A percentile compares a stretch with the other conserved stretches of the same genome.
Conservation (phyloP, 2,113 vertebrate genomes). For the Carassius auratus region DNA sequence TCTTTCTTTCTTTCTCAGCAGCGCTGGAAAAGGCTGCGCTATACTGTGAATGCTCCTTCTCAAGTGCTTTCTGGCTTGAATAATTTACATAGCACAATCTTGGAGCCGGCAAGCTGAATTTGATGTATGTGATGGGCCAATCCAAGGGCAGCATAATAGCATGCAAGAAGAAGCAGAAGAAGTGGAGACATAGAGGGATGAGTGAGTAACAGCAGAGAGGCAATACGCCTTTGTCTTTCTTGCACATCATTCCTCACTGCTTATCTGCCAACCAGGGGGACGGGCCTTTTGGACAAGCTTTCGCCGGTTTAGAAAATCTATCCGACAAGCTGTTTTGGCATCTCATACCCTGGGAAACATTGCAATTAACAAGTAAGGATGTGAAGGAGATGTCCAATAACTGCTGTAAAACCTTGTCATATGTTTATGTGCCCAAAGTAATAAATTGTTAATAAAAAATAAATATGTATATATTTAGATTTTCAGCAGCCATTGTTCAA, state of each 20-base stretch:
- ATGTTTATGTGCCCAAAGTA: not conserved
- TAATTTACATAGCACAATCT: too few relatives aligned
- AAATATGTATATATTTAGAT: too few relatives aligned
- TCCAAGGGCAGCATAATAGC: conserved; percentile 31
- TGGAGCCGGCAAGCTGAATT: conserved; percentile 13
- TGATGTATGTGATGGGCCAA: conserved; percentile 34
- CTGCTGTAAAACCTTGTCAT: not conserved
- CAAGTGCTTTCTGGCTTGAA: conserved; percentile 27
- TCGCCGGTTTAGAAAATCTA: conserved; percentile 44
- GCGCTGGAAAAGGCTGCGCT: not conserved
- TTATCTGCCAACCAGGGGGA: conserved; percentile 38
- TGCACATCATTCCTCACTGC: conserved; percentile 26
- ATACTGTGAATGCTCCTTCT: conserved; percentile 7
- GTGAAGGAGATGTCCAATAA: conserved; percentile 24
- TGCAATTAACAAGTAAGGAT: conserved; percentile 41
- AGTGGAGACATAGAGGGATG: conserved; percentile 19
- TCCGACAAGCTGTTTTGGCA: conserved; percentile 47
- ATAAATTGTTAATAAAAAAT: too few relatives aligned
- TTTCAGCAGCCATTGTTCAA: too few relatives aligned
- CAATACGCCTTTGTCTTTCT: conserved; percentile 41
- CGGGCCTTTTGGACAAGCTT: conserved; percentile 45
- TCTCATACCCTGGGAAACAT: conserved; percentile 40
- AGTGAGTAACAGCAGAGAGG: conserved; percentile 36
- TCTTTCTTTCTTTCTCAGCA: not conserved
- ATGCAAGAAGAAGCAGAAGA: conserved; percentile 4